phyloP scores from a whole-genome alignment of 2,888 invertebrate species.

The Carterocephalus palaemon region DNA sequence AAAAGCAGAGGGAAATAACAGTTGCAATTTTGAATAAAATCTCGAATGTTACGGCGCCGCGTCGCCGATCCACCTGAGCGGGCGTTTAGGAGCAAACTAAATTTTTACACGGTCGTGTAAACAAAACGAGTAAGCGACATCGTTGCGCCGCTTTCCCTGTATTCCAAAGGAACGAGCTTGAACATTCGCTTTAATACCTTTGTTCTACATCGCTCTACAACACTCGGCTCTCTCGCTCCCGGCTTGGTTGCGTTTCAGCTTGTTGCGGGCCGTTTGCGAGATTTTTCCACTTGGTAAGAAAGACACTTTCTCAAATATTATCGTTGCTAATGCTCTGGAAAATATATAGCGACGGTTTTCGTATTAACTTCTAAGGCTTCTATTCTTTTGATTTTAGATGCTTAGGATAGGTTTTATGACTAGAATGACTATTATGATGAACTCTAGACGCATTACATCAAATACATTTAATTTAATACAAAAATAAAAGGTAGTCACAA shows the following conservation, averaged over 20 bases:
- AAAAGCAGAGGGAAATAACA: conserved; percentile 8
- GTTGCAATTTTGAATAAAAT: conserved; percentile 9
- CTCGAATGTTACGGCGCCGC: conserved; percentile 1
- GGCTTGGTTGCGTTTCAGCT: conserved; percentile 59
- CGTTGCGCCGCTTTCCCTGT: conserved; percentile 64
- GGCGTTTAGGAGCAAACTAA: conserved; percentile 62
- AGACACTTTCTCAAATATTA: conserved; percentile 2
- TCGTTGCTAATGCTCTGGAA: background rate
- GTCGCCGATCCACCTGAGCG: conserved; percentile 23
- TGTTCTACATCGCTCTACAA: conserved; percentile 72
- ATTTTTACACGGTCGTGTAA: conserved; percentile 70
- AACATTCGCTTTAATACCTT: conserved; percentile 76
- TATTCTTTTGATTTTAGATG: too few species aligned
- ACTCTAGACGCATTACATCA: too few species aligned
- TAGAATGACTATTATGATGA: too few species aligned
- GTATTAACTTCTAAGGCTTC: too few species aligned
- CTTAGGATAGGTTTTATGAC: too few species aligned
- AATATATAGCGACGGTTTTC: too few species aligned
- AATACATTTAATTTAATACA: too few species aligned
- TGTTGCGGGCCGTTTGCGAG: conserved; percentile 48
- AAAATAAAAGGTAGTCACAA: too few species aligned
- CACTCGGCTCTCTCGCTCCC: conserved; percentile 61
- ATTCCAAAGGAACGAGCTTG: conserved; percentile 61
- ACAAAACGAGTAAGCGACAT: conserved; percentile 71
- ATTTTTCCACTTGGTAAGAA: conserved; percentile 43